Conservation (phyloP, 92 coral and sea anemone genomes). For the Montipora capitata region DNA sequence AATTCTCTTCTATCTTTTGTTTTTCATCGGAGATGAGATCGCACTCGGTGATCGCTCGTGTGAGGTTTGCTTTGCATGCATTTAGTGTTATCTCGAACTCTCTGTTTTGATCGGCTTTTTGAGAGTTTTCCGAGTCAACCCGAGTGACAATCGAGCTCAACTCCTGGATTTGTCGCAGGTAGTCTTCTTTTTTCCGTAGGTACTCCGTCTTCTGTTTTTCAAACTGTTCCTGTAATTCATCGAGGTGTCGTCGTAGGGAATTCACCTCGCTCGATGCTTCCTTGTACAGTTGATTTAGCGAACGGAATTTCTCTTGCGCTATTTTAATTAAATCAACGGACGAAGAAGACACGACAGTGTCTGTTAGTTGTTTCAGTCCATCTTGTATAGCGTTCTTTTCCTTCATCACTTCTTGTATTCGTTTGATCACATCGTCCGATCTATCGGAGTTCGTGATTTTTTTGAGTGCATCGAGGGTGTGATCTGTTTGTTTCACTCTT, state of each 20-base stretch:
- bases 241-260: not conserved
- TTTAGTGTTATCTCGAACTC: no score
- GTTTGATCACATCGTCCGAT: not conserved
- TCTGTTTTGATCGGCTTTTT: no score
- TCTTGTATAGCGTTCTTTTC: not conserved
- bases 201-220: no score
- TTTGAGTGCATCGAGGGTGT: not conserved
- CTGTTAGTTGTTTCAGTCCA: not conserved
- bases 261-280: not conserved
- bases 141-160: no score
- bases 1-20: not conserved
- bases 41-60: no score
- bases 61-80: no score
- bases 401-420: not conserved
- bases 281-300: not conserved
- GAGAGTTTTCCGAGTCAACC: no score
- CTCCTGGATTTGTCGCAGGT: no score
- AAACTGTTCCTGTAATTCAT: not conserved
- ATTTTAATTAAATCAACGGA: not conserved
- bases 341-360: not conserved
- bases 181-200: no score
- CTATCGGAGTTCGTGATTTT: no score
- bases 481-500: not conserved
- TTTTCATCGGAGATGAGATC: not conserved
- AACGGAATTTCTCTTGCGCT: constrained; percentile 14